Evolutionary conservation across 2,797 vertebrate species (phyloP).

Genomic region (Taenioides sp.): DNA sequence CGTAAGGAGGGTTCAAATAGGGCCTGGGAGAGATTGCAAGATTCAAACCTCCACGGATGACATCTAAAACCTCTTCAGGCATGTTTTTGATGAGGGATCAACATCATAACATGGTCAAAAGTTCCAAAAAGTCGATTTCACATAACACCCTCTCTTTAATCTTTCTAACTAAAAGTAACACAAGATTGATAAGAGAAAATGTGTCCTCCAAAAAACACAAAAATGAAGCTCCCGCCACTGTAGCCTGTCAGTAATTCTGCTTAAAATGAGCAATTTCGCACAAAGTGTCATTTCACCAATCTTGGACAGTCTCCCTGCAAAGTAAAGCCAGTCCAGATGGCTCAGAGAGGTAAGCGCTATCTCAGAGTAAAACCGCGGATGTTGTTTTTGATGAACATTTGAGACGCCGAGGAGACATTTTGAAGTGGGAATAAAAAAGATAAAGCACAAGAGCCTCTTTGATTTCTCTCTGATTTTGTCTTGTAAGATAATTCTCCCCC

Average conservation of each 20-base stretch:
- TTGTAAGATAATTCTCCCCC: neutral
- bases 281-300: neutral
- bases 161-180: conserved; percentile 14
- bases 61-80: too few species aligned
- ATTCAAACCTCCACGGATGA: too few species aligned
- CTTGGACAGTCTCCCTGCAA: conserved; percentile 4
- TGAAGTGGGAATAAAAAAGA: neutral
- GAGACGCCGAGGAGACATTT: neutral
- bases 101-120: neutral
- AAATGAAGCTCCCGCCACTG: neutral
- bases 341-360: conserved; percentile 5
- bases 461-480: neutral
- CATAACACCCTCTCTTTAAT: neutral
- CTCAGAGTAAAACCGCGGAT: conserved; percentile 8
- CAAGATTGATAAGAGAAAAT: conserved; percentile 31
- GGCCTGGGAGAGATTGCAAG: too few species aligned
- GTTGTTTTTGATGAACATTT: conserved; percentile 1
- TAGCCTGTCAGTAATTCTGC: neutral
- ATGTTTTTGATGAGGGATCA: neutral
- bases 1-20: too few species aligned
- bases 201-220: conserved; percentile 24
- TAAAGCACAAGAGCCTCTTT: neutral
- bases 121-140: neutral
- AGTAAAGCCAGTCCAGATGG: conserved; percentile 22
- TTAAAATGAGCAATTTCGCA: conserved; percentile 2